phyloP scores from a whole-genome alignment of 2,888 invertebrate species.

The Cosmia trapezina region DNA sequence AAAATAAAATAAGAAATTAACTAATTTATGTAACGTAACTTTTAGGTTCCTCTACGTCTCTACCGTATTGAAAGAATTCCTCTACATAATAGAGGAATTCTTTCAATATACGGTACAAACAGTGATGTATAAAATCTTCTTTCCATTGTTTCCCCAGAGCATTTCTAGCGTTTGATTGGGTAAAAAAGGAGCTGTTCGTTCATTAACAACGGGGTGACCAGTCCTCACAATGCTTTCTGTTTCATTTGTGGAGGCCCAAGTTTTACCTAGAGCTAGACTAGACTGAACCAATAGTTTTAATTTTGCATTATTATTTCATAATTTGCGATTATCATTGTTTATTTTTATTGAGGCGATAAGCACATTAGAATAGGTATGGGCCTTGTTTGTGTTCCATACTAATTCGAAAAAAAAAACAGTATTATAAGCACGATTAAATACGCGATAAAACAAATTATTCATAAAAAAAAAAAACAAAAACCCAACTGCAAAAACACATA shows the following conservation, averaged over 20 bases:
- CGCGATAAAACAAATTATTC: no score
- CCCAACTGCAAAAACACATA: no score
- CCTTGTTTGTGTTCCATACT: no score
- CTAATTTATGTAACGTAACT: no score
- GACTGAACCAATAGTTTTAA: neutral
- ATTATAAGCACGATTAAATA: no score
- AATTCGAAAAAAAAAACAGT: no score
- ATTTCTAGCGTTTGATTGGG: slow-evolving; percentile 18
- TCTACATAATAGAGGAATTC: no score
- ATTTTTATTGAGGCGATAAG: neutral
- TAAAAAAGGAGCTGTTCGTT: slow-evolving; percentile 27
- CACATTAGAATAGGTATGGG: no score
- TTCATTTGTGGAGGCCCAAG: neutral
- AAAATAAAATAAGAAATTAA: no score
- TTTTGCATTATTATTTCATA: neutral
- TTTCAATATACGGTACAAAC: no score
- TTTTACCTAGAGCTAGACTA: neutral
- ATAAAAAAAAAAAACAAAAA: no score
- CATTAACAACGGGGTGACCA: slow-evolving; percentile 49
- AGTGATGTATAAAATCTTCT: slow-evolving; percentile 11
- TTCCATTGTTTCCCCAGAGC: neutral
- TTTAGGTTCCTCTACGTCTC: no score
- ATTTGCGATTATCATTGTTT: neutral
- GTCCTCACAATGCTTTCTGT: neutral
- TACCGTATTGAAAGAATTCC: neutral